Evolutionary conservation across 1,140 invertebrate species (phyloP), one percentile per base, ranked within the genome.

Genomic region (Trissolcus basalis): DNA sequence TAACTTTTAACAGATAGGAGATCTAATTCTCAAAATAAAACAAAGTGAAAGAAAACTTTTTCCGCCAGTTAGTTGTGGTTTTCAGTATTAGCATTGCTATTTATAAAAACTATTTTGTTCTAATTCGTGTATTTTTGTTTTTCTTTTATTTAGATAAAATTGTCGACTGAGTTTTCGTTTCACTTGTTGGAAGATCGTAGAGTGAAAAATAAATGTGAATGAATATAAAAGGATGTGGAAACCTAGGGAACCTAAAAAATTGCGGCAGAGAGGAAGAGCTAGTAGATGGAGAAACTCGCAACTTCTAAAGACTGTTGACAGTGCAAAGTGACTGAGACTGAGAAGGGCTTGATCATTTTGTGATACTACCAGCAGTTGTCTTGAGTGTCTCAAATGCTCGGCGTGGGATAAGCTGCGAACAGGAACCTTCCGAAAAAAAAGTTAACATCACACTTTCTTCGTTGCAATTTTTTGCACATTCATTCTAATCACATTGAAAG

Each of bases 261-360:
- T 14, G 48, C 9, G 61, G 8, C 41, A 47, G 70, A 60, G 54
- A 73, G 54, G 55, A 43, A 35, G 43, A 59, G 51, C 44, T 39
- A 27, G 47, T 47, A 51, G 8, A 5, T 51, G 47, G 48, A 68
- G 54, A 72, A 65, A 59, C 54, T 65, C 35, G 49, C 35, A 65
- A 72, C 69, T 72, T 64, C 12, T n/a, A 65, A 64, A 60, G 55
- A 60, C 43, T 58, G 59, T 63, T 61, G 53, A 71, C 58, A 70
- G 35, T 64, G 69, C 54, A 54, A 54, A 54, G 60, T 65, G 60
- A 53, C 69, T 65, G 54, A 65, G 47, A 72, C 9, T 72, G 69
- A 65, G 63, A 65, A 55, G 54, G 55, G 54, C 35, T 65, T 72
- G 69, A 72, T 72, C 65, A 60, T 72, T 72, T 72, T 47, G 41